Evolutionary conservation across 2,113 vertebrate species (phyloP).

Genomic region (Malurus alboscapulatus): DNA sequence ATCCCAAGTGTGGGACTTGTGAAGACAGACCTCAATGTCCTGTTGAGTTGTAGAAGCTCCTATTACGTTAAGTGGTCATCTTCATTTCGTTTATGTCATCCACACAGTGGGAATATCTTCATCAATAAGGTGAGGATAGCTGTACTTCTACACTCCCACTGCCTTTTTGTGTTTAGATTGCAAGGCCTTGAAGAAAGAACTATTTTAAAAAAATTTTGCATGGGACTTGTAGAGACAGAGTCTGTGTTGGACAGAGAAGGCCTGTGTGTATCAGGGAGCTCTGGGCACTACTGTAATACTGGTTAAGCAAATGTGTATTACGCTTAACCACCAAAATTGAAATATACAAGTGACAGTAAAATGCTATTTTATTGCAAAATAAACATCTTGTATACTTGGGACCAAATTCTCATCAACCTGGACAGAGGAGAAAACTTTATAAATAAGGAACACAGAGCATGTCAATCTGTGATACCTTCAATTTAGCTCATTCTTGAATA

Average conservation of each 20-base stretch:
- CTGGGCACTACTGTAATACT: neutral
- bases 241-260: neutral
- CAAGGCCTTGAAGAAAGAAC: neutral
- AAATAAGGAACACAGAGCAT: neutral
- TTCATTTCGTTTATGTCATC: neutral
- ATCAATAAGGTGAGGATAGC: neutral
- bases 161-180: neutral
- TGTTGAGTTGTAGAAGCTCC: neutral
- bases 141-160: neutral
- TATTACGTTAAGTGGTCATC: accelerated
- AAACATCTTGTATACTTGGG: neutral
- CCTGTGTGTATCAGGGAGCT: neutral
- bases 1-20: neutral
- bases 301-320: neutral
- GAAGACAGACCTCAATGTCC: neutral
- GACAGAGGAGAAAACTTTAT: neutral
- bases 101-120: neutral
- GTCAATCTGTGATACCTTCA: neutral
- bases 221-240: neutral
- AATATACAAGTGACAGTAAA: neutral
- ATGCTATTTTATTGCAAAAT: neutral
- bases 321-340: neutral
- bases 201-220: neutral
- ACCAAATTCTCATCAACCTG: neutral
- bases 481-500: neutral